A percentile compares a stretch with the other conserved stretches of the same genome.
These are phyloP conservation scores for Sprattus sprattus DNA, from an alignment of 2,113 vertebrate genomes.

Conservation along the genomic window DNA sequence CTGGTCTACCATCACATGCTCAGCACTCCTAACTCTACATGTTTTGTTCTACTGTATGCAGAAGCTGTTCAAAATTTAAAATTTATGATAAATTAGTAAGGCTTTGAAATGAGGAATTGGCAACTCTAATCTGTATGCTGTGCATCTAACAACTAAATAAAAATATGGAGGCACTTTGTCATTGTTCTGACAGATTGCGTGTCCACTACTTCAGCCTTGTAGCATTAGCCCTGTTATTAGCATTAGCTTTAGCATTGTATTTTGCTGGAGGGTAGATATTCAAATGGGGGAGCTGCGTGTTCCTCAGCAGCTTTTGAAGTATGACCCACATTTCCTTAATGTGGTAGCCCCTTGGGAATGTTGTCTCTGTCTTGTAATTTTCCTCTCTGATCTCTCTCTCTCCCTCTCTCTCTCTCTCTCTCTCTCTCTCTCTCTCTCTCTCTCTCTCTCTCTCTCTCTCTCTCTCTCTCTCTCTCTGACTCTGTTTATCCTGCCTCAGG, in stretches of 20 bases:
- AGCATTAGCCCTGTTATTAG: background rate
- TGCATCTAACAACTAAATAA: background rate
- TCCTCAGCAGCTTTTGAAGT: background rate
- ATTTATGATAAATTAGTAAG: too few species aligned
- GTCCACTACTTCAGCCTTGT: background rate
- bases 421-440: background rate
- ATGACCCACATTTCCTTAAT: background rate
- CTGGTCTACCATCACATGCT: conserved; percentile 68
- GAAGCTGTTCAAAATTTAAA: too few species aligned
- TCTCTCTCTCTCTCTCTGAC: background rate
- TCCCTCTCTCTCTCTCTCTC: conserved; percentile 13
- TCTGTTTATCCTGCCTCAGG: conserved; percentile 66
- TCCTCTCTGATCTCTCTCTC: background rate
- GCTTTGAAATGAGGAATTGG: too few species aligned
- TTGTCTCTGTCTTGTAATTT: background rate
- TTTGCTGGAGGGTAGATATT: background rate
- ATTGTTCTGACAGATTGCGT: background rate
- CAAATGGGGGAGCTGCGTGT: background rate
- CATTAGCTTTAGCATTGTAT: background rate
- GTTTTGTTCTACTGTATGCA: too few species aligned
- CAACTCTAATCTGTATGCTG: conserved; percentile 39
- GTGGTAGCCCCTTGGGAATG: background rate
- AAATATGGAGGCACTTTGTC: background rate
- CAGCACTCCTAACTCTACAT: too few species aligned
- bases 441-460: conserved; percentile 30